A percentile compares a stretch with the other conserved stretches of the same genome.
phyloP scores from a whole-genome alignment of 2,797 vertebrate genomes.

The Pseudotriccus pelzelni region DNA sequence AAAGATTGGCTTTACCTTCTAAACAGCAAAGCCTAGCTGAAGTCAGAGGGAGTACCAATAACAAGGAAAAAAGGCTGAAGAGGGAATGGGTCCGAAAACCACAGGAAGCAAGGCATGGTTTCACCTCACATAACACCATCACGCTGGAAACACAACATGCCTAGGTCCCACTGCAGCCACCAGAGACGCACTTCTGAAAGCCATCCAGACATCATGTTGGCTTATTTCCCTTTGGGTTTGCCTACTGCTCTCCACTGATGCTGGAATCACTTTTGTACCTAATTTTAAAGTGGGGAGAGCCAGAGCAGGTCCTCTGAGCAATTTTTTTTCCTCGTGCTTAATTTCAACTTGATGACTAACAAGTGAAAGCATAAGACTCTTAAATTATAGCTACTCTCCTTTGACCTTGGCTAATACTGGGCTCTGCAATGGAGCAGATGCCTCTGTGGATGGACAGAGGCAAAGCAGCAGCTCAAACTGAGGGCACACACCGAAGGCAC shows the following conservation, averaged over 20 bases:
- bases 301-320: neutral
- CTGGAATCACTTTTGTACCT: neutral
- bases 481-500: neutral
- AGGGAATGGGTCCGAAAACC: neutral
- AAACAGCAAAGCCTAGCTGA: neutral
- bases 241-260: neutral
- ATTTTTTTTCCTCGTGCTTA: neutral
- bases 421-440: neutral
- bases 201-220: rapidly evolving
- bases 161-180: neutral
- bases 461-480: neutral
- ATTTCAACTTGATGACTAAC: conserved; percentile 16
- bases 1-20: neutral
- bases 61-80: neutral
- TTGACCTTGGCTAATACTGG: neutral
- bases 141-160: neutral
- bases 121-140: neutral
- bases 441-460: neutral
- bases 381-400: neutral
- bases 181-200: neutral
- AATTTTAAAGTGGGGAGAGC: neutral
- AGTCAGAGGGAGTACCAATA: neutral
- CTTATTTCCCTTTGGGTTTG: neutral
- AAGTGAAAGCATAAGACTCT: conserved; percentile 2
- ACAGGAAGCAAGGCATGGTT: rapidly evolving